Evolutionary conservation across 64 coral and sea anemone genomes (phyloP).

Genomic region (Acropora tenuis): DNA sequence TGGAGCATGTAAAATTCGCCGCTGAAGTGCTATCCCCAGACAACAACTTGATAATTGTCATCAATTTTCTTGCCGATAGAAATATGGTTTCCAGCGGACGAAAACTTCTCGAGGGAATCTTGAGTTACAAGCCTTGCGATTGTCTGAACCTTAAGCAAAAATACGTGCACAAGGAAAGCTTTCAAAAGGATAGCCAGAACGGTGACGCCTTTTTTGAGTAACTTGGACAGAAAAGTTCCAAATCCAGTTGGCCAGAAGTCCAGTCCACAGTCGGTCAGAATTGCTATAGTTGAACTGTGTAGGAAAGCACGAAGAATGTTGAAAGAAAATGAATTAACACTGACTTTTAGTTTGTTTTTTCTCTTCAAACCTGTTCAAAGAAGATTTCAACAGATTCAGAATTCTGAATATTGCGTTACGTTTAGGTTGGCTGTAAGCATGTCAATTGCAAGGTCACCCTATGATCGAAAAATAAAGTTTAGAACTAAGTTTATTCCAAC

Average conservation of each 20-base stretch:
- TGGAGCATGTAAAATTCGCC: constrained; percentile 28
- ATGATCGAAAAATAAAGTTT: no score
- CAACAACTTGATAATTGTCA: neutral
- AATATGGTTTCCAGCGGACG: constrained; percentile 10
- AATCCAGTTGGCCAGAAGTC: neutral
- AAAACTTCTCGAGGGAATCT: constrained; percentile 13
- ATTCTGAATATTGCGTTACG: no score
- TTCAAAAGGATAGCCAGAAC: neutral
- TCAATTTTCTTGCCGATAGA: constrained; percentile 28
- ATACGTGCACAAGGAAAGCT: constrained; percentile 31
- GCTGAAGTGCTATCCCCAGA: neutral
- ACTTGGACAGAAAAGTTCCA: neutral
- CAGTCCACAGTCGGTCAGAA: neutral
- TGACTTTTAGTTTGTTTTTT: neutral
- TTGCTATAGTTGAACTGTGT: no score
- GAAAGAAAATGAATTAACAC: no score
- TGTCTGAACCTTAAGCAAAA: constrained; percentile 21
- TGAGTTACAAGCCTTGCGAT: constrained; percentile 21
- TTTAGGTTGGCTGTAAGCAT: no score
- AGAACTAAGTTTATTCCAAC: no score
- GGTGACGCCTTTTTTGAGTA: neutral
- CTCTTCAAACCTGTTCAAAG: no score
- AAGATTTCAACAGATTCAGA: no score
- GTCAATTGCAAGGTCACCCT: no score
- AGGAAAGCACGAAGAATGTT: no score